Percentiles rank a stretch among this genome's conserved stretches.
Conservation (phyloP, 2,888 invertebrate genomes). For the Meiosimyza platycephala region DNA sequence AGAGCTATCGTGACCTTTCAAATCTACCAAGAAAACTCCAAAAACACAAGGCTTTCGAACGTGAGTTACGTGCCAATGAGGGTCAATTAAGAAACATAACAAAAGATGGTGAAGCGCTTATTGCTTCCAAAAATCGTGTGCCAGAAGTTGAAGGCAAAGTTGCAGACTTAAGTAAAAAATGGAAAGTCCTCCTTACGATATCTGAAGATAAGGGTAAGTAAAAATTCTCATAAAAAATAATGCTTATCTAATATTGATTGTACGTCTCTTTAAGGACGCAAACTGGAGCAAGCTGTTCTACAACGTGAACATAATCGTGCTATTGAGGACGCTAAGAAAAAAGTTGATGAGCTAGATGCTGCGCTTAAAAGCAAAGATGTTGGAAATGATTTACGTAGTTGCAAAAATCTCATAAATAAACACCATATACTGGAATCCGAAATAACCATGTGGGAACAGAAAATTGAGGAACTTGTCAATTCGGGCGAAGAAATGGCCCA, state of each 20-base stretch:
- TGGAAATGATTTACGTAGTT: constrained; percentile 90
- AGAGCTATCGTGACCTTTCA: constrained; percentile 89
- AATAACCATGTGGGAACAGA: constrained; percentile 83
- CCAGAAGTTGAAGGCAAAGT: constrained; percentile 77
- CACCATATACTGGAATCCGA: constrained; percentile 91
- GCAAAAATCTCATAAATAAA: constrained; percentile 89
- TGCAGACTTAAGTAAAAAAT: constrained; percentile 78
- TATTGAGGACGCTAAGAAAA: constrained; percentile 89
- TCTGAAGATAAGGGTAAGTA: constrained; percentile 70
- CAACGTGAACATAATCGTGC: constrained; percentile 83
- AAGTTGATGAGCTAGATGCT: constrained; percentile 86
- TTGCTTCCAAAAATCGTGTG: constrained; percentile 77
- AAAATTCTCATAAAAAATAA: constrained; percentile 44
- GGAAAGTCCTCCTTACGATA: constrained; percentile 79
- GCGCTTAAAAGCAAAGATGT: constrained; percentile 84
- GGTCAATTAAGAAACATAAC: constrained; percentile 89
- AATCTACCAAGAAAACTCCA: constrained; percentile 93
- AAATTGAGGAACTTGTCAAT: constrained; percentile 80
- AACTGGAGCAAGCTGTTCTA: constrained; percentile 88
- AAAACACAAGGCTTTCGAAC: constrained; percentile 96
- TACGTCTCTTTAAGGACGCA: constrained; percentile 68
- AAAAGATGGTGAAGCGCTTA: constrained; percentile 80
- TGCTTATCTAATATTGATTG: not conserved
- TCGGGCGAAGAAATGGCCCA: constrained; percentile 91
- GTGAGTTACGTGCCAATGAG: constrained; percentile 94